phyloP scores from a whole-genome alignment of 2,113 vertebrate species.

The Oreochromis aureus region DNA sequence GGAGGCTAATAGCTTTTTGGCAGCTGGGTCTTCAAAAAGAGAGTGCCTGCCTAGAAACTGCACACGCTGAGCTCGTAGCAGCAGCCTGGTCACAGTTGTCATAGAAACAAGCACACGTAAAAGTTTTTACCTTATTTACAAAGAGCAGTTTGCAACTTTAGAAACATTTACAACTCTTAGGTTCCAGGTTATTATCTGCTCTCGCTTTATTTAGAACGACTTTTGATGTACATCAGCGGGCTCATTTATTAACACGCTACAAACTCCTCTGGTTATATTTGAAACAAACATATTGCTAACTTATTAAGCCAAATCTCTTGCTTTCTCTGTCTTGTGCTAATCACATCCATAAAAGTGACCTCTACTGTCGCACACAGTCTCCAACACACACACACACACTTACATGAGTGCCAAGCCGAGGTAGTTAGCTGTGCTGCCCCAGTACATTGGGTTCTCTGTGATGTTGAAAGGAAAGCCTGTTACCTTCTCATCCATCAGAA shows the following conservation, averaged over 20 bases:
- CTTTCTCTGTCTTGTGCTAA: not conserved
- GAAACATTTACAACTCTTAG: not conserved
- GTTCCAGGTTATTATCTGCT: not conserved
- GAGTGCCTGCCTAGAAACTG: slow-evolving; percentile 45
- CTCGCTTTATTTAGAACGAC: not conserved
- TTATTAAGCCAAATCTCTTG: not conserved
- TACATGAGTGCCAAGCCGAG: slow-evolving; percentile 91
- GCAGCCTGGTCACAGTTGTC: slow-evolving; percentile 41
- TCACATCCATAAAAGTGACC: not conserved
- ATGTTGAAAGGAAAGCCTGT: slow-evolving; percentile 87
- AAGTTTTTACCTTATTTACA: slow-evolving; percentile 1
- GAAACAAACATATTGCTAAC: not conserved
- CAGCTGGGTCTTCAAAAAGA: not conserved
- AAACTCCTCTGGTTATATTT: not conserved
- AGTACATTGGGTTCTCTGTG: slow-evolving; percentile 95
- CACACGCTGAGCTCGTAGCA: not conserved
- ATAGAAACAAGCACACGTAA: slow-evolving; percentile 38
- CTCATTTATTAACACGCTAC: not conserved
- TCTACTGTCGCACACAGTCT: not conserved
- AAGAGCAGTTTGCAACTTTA: slow-evolving; percentile 17
- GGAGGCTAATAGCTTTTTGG: not conserved
- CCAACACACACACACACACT: slow-evolving; percentile 58
- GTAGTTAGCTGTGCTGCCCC: slow-evolving; percentile 90
- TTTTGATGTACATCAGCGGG: not conserved
- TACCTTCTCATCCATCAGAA: slow-evolving; percentile 88